Evolutionary conservation across 2,888 invertebrate species (phyloP), one percentile per base, ranked within the genome.

Genomic region (Corbicula japonica): DNA sequence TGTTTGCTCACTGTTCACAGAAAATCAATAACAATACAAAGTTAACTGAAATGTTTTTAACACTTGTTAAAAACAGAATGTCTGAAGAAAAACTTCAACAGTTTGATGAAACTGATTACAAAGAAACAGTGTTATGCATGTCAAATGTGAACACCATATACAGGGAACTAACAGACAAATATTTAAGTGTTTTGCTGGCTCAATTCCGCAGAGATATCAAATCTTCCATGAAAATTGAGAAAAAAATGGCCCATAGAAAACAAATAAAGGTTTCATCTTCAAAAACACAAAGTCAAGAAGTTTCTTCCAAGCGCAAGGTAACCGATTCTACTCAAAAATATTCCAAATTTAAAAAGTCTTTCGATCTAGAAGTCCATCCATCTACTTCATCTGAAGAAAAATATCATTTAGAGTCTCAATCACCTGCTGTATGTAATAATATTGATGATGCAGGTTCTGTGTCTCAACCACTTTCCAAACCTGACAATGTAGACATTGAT

Each of bases 161-260:
- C 44, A 23, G 18, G 8, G 50, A 52, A 52, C 28, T 68, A 28
- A 21, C 35, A 23, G 48, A 46, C 34, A 76, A 61, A 44, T 77
- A 72, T 56, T n/a, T 77, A 12, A 44, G 26, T 52, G 66, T 77
- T 18, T 54, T 72, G 1, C 28, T 77, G 21, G 66, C 72, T 18
- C 77, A 77, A 21, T 77, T 72, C 34, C 15, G 77, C 28, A 60
- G 35, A 44, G 77, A 77, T 56, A 32, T 77, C 12, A 72, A 77
- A 61, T 68, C 72, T 32, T n/a, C 54, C 12, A 38, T 28, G 30
- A 72, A 72, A 66, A 56, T 77, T 38, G 62, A 77, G 30, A 76
- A 76, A 54, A 76, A 65, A 76, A 69, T 76, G 76, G 76, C 70
- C 8, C 76, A 76, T 58, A 56, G 76, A 34, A 71, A 76, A 52